Evolutionary conservation across 2,797 vertebrate genomes (phyloP).

Genomic region (Liparis tanakae): DNA sequence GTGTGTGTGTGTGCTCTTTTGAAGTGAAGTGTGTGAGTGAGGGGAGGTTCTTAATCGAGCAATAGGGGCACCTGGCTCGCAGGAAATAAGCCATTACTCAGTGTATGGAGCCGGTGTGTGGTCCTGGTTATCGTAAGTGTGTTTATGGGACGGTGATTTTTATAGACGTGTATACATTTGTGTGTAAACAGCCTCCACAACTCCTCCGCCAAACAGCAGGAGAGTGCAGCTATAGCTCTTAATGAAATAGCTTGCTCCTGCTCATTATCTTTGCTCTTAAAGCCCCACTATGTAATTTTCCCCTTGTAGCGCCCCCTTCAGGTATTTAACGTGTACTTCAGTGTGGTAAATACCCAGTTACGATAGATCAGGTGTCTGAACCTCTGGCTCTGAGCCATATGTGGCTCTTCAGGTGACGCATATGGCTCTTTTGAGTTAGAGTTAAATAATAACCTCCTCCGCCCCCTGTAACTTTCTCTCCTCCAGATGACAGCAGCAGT

Average conservation of each 20-base stretch:
- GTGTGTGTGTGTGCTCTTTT: conserved; percentile 26
- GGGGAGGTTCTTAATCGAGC: conserved; percentile 42
- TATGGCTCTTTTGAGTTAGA: no score
- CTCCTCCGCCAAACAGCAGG: conserved; percentile 3
- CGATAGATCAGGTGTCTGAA: no score
- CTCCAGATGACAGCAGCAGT: no score
- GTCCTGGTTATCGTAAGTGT: conserved; percentile 19
- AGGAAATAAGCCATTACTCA: conserved; percentile 49
- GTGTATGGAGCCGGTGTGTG: conserved; percentile 32
- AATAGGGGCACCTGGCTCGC: conserved; percentile 37
- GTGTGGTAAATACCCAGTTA: no score
- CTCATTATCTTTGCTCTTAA: conserved; percentile 32
- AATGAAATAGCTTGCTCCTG: conserved; percentile 26
- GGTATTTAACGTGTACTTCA: no score
- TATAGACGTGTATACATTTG: conserved; percentile 29
- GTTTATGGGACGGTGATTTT: conserved; percentile 21
- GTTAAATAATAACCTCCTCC: no score
- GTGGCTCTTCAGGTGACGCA: no score
- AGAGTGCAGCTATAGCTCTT: not conserved
- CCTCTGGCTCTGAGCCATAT: no score
- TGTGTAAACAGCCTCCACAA: conserved; percentile 22
- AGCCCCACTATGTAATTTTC: no score
- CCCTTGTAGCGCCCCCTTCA: no score
- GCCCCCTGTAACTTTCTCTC: no score
- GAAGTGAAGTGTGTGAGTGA: conserved; percentile 39